Conservation (phyloP, 2,113 vertebrate genomes). For the Craseonycteris thonglongyai region DNA sequence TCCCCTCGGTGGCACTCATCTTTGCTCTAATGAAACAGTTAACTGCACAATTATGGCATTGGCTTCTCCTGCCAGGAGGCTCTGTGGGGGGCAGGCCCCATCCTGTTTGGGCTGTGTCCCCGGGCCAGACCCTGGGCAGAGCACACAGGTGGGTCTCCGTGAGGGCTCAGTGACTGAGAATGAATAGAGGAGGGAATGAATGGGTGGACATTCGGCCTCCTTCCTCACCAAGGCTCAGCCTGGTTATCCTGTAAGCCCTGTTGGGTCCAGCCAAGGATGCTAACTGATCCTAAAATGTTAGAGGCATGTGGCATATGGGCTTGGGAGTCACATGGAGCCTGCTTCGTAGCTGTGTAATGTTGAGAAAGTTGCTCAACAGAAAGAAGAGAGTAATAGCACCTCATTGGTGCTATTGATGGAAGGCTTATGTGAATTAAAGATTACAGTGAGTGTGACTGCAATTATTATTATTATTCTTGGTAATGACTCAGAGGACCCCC, state of each 20-base stretch:
- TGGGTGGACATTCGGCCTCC: too few relatives aligned
- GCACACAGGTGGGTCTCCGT: not conserved
- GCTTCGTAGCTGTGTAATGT: not conserved
- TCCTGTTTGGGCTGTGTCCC: not conserved
- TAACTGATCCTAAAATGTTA: not conserved
- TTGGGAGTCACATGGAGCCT: not conserved
- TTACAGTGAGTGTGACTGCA: not conserved
- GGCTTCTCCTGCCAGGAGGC: not conserved
- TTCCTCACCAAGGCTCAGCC: not conserved
- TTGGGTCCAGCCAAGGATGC: not conserved
- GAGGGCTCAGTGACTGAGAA: not conserved
- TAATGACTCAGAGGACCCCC: slow-evolving; percentile 47
- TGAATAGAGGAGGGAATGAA: not conserved
- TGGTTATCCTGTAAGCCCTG: not conserved
- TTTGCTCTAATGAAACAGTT: not conserved
- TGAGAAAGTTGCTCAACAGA: not conserved
- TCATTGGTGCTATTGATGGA: not conserved
- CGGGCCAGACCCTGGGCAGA: not conserved
- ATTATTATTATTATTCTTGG: not conserved
- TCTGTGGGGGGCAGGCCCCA: not conserved
- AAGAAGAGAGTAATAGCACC: not conserved
- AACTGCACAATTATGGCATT: not conserved
- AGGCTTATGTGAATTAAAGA: not conserved
- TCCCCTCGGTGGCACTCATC: not conserved
- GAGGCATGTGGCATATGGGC: not conserved